A percentile compares a stretch with the other conserved stretches of the same genome.
These are phyloP conservation scores for Strix uralensis DNA, from an alignment of 2,113 vertebrate genomes.

Conservation along the genomic window DNA sequence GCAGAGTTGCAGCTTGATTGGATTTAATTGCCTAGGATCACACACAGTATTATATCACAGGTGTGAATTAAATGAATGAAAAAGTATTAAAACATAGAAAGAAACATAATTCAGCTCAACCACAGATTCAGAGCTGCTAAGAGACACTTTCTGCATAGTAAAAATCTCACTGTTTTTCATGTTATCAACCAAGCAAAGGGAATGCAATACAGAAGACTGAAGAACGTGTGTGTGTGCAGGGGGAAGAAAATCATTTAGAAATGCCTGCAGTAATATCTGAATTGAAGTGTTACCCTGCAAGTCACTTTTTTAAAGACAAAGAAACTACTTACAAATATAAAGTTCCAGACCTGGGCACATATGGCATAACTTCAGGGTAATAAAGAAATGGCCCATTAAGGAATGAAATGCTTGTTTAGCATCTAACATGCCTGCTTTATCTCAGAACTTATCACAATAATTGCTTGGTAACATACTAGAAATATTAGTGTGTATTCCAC, in stretches of 20 bases:
- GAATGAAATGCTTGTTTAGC: conserved; percentile 50
- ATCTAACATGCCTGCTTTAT: conserved; percentile 12
- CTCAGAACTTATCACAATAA: conserved; percentile 47
- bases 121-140: neutral
- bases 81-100: conserved; percentile 38
- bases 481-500: neutral
- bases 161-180: neutral
- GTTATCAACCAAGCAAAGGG: neutral
- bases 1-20: conserved; percentile 41
- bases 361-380: conserved; percentile 31
- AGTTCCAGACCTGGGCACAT: conserved; percentile 46
- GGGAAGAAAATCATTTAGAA: neutral
- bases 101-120: neutral
- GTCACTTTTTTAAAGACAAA: neutral
- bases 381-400: conserved; percentile 65
- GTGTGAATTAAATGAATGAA: conserved; percentile 36
- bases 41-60: conserved; percentile 31
- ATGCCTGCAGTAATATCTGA: conserved; percentile 10
- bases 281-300: neutral
- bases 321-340: conserved; percentile 11
- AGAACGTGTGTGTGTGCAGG: neutral
- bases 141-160: neutral
- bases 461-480: conserved; percentile 17
- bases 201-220: neutral
- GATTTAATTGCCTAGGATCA: conserved; percentile 59